Evolutionary conservation across 2,113 vertebrate species (phyloP).

Genomic region (Pseudolaguvia tuberculata): DNA sequence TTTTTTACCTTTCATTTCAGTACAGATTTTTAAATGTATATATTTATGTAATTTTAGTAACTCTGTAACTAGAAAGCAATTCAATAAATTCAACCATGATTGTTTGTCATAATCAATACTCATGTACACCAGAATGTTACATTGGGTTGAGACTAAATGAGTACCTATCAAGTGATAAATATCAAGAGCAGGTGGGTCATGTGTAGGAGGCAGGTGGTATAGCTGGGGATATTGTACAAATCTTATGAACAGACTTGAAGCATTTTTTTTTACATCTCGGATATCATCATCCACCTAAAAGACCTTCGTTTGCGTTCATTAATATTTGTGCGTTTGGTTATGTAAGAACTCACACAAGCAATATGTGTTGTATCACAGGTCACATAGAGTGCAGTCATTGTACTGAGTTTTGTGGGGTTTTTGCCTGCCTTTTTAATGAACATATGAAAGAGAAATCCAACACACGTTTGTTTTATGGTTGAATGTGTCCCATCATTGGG

Average conservation of each 20-base stretch:
- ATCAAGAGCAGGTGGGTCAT: conserved; percentile 45
- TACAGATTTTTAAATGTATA: background rate
- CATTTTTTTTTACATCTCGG: background rate
- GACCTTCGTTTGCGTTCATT: background rate
- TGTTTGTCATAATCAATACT: background rate
- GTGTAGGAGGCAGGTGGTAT: conserved; percentile 9
- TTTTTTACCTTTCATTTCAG: conserved; percentile 22
- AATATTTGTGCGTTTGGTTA: background rate
- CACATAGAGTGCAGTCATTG: background rate
- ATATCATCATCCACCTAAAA: background rate
- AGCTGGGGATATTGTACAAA: background rate
- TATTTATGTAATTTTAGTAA: background rate
- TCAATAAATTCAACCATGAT: background rate
- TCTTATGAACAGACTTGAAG: background rate
- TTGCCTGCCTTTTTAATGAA: background rate
- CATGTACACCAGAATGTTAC: background rate
- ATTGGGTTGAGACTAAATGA: background rate
- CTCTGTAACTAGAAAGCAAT: conserved; percentile 4
- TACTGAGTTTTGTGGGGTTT: too few relatives aligned
- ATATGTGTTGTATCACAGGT: background rate
- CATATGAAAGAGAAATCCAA: background rate
- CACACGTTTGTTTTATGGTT: background rate
- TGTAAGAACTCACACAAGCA: background rate
- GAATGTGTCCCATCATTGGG: background rate
- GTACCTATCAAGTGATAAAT: background rate